Evolutionary conservation across 2,797 vertebrate genomes (phyloP), one percentile per base, ranked within the genome.

Genomic region (Allobates femoralis): DNA sequence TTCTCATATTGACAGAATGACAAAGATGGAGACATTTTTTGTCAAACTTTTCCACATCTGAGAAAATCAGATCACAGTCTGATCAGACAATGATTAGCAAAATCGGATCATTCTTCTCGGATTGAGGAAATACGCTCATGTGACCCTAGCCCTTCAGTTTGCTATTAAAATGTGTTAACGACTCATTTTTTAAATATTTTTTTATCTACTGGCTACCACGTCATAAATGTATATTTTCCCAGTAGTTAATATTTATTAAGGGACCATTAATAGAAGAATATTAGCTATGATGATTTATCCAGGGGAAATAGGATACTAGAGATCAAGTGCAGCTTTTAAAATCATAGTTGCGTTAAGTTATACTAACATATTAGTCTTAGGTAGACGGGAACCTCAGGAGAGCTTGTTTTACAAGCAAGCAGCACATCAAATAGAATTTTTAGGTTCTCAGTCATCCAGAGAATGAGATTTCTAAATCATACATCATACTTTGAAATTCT

Each of bases 401-500:
- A 60, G 37, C 56, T 14, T 79, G 46, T 75, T 16, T 37, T n/a
- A 78, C 53, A 56, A 79, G 76, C 46, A 26, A 8, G 0, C 19
- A 37, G 18, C 56, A 50, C 41, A 73, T 50, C 30, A 79, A 60
- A 60, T n/a, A n/a, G 51, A 79, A 60, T 79, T 32, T 77, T 32
- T 55, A 60, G 32, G 32, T 60, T 50, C 23, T 14, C n/a, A n/a
- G 41, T 41, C 34, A 37, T 58, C 32, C 51, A 78, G 19, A 56
- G 50, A 77, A 3, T 21, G 19, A 58, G n/a, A 21, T 77, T 77
- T 56, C 16, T 56, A 3, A 56, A 55, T 77, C 50, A 77, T 55
- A 34, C 32, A 69, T 69, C 18, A 37, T 34, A 34, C 11, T 41
- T 10, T 12, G 23, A 11, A 71, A 41, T 14, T 41, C 3, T 41